phyloP scores from a whole-genome alignment of 1,140 invertebrate species.

The Drosophila kepulauana region DNA sequence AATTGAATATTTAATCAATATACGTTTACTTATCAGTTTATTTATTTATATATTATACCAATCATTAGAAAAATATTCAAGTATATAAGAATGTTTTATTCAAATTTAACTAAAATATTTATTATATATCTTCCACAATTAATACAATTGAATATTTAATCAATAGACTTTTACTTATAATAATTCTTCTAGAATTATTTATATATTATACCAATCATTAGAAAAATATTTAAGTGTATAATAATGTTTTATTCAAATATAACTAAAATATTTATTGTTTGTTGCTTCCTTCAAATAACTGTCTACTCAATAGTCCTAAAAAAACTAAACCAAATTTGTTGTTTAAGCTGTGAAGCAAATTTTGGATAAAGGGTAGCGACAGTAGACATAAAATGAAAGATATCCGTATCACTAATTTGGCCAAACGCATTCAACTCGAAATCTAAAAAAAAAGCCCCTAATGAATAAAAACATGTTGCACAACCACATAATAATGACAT shows the following conservation, averaged over 20 bases:
- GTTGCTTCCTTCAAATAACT: not conserved
- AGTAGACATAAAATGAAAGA: slow-evolving; percentile 7
- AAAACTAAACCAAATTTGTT: not conserved
- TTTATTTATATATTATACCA: too few relatives aligned
- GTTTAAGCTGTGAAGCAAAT: slow-evolving; percentile 25
- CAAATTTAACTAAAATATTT: too few relatives aligned
- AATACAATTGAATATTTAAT: not conserved
- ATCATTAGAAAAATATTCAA: too few relatives aligned
- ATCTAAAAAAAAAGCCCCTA: slow-evolving; percentile 46
- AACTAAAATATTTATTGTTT: slow-evolving; percentile 2
- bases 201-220: too few relatives aligned
- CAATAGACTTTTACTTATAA: too few relatives aligned
- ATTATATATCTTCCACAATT: not conserved
- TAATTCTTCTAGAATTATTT: too few relatives aligned
- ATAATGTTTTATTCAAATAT: too few relatives aligned
- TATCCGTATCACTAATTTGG: slow-evolving; percentile 57
- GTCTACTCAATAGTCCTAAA: not conserved
- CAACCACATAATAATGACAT: slow-evolving; percentile 81
- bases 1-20: not conserved
- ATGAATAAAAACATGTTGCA: slow-evolving; percentile 77
- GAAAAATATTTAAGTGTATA: too few relatives aligned
- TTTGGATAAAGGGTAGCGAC: slow-evolving; percentile 56
- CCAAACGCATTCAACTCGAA: slow-evolving; percentile 48
- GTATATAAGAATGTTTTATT: too few relatives aligned
- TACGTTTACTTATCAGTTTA: too few relatives aligned